phyloP scores from a whole-genome alignment of 1,140 invertebrate genomes.

The Thaumetopoea pityocampa region DNA sequence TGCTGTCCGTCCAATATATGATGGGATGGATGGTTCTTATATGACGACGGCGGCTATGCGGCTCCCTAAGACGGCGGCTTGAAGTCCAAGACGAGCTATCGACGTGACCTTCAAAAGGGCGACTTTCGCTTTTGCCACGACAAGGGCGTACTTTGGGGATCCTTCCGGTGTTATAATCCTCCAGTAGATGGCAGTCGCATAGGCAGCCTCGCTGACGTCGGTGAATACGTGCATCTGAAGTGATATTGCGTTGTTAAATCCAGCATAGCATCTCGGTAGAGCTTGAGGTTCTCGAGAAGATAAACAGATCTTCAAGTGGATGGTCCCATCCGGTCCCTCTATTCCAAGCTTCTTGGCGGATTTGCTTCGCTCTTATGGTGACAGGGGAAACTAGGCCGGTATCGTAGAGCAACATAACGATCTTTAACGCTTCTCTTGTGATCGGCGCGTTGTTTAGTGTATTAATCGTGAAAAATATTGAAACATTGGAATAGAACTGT shows the following conservation, averaged over 20 bases:
- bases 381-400: constrained; percentile 37
- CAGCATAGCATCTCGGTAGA: constrained; percentile 1
- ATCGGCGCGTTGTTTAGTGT: no score
- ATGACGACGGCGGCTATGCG: not conserved
- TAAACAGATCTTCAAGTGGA: not conserved
- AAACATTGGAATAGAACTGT: no score
- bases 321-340: constrained; percentile 40
- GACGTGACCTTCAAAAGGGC: not conserved
- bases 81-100: constrained; percentile 10
- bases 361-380: constrained; percentile 28
- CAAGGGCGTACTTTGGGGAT: not conserved
- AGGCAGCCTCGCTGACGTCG: constrained; percentile 5
- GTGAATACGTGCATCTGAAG: not conserved
- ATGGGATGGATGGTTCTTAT: not conserved
- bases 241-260: not conserved
- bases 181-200: constrained; percentile 7
- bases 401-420: constrained; percentile 37
- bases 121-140: not conserved
- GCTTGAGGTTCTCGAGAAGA: not conserved
- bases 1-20: constrained; percentile 26
- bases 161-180: not conserved
- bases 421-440: constrained; percentile 19
- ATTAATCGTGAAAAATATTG: no score
- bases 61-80: constrained; percentile 5
- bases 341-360: constrained; percentile 46